Base-by-base conservation (phyloP, 1,140 invertebrate species). In the Drosophila busckii region DNA sequence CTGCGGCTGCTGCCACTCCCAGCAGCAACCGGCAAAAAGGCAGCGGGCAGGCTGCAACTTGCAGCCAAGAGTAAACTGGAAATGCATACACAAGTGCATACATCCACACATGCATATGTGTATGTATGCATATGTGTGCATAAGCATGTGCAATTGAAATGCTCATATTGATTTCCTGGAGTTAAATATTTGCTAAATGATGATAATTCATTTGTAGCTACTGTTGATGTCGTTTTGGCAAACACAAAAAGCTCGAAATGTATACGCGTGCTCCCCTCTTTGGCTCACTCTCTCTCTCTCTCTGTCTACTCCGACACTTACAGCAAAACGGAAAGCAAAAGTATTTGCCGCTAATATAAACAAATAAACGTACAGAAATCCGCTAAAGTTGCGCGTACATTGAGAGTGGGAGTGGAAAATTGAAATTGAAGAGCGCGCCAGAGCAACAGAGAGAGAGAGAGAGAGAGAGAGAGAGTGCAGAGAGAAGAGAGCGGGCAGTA, bases 331-430 rank as follows among this genome's bases (percentile, higher is more conserved):
- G 69, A 82, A 82, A 82, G 69, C 69, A 75, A 82, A 83, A 82
- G 69, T 82, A 80, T 80, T 67, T 52, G 58, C 64, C 45, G 56
- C 50, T 76, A 75, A 82, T 75, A 75, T 82, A 80, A 80, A 82
- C 75, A 82, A 80, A 80, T 75, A 82, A 82, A 56, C 52, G 70
- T 60, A 65, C 55, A 62, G 44, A 82, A 69, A 82, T 80, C 73
- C 68, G 69, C 54, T 68, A 68, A 63, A 56, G 48, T 20, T 42
- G 42, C 44, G 48, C 37, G 42, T 16, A 41, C 28, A 23, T 7
- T 37, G 1, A 40, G n/a, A 45, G 23, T 25, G 50, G 8, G 48
- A 45, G 29, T 59, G 23, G 23, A 50, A 15, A 37, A 56, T 50
- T 29, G 48, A 55, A 48, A 29, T 48, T 48, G 55, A 38, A 29